phyloP scores from a whole-genome alignment of 2,113 vertebrate species.

The rabbit (Oryctolagus cuniculus) region DNA sequence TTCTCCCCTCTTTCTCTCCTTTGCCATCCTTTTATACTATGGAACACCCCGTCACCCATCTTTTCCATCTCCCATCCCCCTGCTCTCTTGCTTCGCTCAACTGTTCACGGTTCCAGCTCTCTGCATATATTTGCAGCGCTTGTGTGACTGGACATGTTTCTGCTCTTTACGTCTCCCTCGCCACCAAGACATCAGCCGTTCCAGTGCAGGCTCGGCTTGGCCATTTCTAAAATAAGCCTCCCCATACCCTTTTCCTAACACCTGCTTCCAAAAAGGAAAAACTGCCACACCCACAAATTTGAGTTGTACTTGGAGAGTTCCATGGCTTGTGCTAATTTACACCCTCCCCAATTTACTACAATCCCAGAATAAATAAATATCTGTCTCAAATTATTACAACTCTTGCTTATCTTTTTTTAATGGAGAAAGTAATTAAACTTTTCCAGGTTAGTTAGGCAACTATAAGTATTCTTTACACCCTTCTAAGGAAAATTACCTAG shows the following conservation, averaged over 20 bases:
- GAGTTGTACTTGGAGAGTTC: neutral
- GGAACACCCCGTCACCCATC: fast-evolving
- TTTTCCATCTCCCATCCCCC: neutral
- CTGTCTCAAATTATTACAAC: neutral
- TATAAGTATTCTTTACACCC: slow-evolving; percentile 31
- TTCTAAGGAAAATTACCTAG: neutral
- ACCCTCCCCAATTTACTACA: neutral
- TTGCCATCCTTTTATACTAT: neutral
- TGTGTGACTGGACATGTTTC: neutral
- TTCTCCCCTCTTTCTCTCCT: neutral
- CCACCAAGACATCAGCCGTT: neutral
- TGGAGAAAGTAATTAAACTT: slow-evolving; percentile 31
- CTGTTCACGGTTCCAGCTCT: neutral
- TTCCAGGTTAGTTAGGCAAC: slow-evolving; percentile 16
- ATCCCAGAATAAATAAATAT: neutral
- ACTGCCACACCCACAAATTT: neutral
- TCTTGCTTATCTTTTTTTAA: slow-evolving; percentile 36
- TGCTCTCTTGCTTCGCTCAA: neutral
- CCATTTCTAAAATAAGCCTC: neutral
- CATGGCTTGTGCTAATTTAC: neutral
- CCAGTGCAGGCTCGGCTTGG: neutral
- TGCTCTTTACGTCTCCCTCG: neutral
- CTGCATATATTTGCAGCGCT: neutral
- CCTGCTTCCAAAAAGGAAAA: neutral
- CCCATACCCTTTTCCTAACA: neutral